Evolutionary conservation across 2,888 invertebrate species (phyloP), one percentile per base, ranked within the genome.

Genomic region (Crocallis elinguaria): DNA sequence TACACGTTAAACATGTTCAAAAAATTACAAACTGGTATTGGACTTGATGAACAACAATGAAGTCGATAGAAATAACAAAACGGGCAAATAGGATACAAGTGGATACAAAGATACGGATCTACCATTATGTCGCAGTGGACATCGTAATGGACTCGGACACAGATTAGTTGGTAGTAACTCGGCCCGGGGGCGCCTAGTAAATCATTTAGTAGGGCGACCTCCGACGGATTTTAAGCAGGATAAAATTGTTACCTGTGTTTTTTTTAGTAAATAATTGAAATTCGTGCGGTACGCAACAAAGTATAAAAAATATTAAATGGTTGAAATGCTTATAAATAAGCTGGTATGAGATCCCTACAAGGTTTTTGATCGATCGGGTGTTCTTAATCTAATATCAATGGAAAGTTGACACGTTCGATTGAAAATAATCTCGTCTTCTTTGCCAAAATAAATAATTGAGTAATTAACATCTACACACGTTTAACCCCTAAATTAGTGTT

Each of bases 151-250:
- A 45, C 12, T 32, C 11, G 14, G 19, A 25, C 37, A 49, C 57
- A 64, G 63, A 64, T 59, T 64, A 57, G 58, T 44, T 53, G 59
- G 42, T 54, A 53, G 44, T 27, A 14, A 25, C 53, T 6, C 66
- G 68, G 49, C 72, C 50, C 43, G 54, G 71, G 68, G 69, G 70
- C 62, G 67, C 66, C 67, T 45, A 51, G 58, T 76, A 69, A 72
- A 71, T 73, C 72, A 71, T 66, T 60, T 45, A 14, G 42, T 61
- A 44, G 35, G 57, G 57, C 62, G 49, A 41, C 52, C 62, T 65
- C 59, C 54, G 42, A 1, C 1, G 8, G 29, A 5, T 32, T 4
- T 41, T 19, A 16, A 19, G 17, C 0, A 30, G 29, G 32, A 42
- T 42, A 30, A 23, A 23, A 1, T 1, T 1, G 3, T 2, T 23